These are phyloP conservation scores for Caenorhabditis afra DNA, from an alignment of 2,888 invertebrate species.

Conservation along the genomic window DNA sequence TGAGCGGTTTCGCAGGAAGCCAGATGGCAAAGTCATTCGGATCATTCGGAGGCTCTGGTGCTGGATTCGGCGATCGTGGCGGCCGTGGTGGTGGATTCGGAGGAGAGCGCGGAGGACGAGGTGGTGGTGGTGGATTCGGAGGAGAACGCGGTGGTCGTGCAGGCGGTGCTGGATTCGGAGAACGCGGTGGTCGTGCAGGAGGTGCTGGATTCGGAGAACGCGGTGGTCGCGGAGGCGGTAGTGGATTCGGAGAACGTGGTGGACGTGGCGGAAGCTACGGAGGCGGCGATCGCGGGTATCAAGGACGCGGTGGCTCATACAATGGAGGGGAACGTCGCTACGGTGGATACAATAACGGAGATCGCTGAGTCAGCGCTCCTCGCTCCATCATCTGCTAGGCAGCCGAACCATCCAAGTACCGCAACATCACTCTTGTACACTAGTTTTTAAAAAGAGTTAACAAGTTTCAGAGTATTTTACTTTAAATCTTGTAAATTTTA, in stretches of 20 bases:
- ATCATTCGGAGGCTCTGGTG: neutral
- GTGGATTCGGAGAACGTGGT: slow-evolving; percentile 2
- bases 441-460: neutral
- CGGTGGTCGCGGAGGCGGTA: slow-evolving; percentile 1
- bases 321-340: neutral
- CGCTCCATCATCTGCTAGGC: too few species aligned
- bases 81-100: slow-evolving; percentile 6
- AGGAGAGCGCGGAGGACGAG: neutral
- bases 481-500: slow-evolving; percentile 10
- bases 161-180: slow-evolving; percentile 2
- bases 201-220: too few species aligned
- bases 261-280: neutral
- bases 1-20: slow-evolving; percentile 3
- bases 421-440: neutral
- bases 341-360: neutral
- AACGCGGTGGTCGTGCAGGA: slow-evolving; percentile 3
- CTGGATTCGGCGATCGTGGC: slow-evolving; percentile 1
- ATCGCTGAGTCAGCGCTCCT: neutral
- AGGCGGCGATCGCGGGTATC: slow-evolving; percentile 3
- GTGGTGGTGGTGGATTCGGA: slow-evolving; percentile 3
- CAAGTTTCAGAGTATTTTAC: slow-evolving; percentile 18
- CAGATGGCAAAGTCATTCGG: neutral
- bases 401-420: too few species aligned
- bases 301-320: neutral
- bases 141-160: slow-evolving; percentile 11